Evolutionary conservation across 2,888 invertebrate genomes (phyloP).

Genomic region (Rhingia campestris): DNA sequence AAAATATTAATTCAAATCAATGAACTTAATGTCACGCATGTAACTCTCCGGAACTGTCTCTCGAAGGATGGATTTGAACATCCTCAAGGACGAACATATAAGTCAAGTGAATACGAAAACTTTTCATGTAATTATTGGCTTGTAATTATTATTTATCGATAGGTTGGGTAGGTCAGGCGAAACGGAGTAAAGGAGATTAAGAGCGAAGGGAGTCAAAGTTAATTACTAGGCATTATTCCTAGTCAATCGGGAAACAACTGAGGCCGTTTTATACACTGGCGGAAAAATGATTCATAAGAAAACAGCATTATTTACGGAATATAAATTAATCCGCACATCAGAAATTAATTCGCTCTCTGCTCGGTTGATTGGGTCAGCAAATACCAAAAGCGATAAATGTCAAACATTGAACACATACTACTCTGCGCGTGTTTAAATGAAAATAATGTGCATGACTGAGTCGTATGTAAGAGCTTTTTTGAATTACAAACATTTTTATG

Average conservation of each 20-base stretch:
- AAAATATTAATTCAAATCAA: not conserved
- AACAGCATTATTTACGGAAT: conserved; percentile 54
- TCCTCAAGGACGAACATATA: conserved; percentile 34
- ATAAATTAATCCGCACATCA: conserved; percentile 64
- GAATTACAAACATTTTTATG: not conserved
- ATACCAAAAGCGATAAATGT: conserved; percentile 52
- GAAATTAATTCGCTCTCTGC: conserved; percentile 62
- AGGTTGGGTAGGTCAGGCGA: conserved; percentile 37
- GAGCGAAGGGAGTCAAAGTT: conserved; percentile 50
- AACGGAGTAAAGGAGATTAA: conserved; percentile 45
- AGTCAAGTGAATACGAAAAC: conserved; percentile 29
- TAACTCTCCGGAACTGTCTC: conserved; percentile 34
- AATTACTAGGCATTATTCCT: conserved; percentile 66
- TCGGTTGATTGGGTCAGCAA: conserved; percentile 65
- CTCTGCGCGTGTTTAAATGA: not conserved
- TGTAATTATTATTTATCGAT: conserved; percentile 72
- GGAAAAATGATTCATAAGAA: not conserved
- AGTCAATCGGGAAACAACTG: conserved; percentile 38
- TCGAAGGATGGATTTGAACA: conserved; percentile 33
- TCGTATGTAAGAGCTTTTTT: not conserved
- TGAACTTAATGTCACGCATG: conserved; percentile 27
- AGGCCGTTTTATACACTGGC: too few species aligned
- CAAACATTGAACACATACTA: conserved; percentile 4
- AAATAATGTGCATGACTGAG: conserved; percentile 8
- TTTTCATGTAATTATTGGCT: conserved; percentile 54